Conservation (phyloP, 1,140 invertebrate species). For the Plodia interpunctella region DNA sequence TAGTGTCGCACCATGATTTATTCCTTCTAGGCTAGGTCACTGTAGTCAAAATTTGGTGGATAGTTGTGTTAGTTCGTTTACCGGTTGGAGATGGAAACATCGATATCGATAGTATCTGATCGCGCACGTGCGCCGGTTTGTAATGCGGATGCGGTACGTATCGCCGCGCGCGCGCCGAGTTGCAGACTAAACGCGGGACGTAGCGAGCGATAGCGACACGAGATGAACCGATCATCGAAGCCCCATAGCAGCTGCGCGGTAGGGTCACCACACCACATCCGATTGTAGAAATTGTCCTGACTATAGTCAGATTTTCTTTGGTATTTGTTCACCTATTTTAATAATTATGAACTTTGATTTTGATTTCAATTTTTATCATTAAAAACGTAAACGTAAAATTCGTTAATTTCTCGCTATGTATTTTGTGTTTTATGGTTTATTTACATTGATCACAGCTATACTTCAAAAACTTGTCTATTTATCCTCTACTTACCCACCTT, state of each 20-base stretch:
- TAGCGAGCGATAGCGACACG: constrained; percentile 25
- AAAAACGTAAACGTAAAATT: too few species aligned
- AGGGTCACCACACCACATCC: neutral
- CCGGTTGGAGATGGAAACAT: constrained; percentile 35
- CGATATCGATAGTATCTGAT: constrained; percentile 22
- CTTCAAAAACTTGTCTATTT: too few species aligned
- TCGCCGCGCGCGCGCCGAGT: constrained; percentile 54
- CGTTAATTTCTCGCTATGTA: too few species aligned
- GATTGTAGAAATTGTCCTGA: neutral
- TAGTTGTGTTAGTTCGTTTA: constrained; percentile 33
- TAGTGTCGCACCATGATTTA: neutral
- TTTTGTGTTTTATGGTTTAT: too few species aligned
- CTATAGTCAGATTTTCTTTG: neutral
- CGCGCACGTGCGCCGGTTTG: constrained; percentile 28
- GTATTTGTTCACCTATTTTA: neutral
- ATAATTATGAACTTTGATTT: neutral
- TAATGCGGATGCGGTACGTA: constrained; percentile 36
- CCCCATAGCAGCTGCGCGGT: constrained; percentile 44
- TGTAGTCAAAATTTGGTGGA: neutral
- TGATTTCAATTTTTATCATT: too few species aligned
- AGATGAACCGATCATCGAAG: constrained; percentile 51
- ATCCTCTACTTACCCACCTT: too few species aligned
- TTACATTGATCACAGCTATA: too few species aligned
- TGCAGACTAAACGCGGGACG: constrained; percentile 51
- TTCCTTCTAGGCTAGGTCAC: neutral